Conservation (phyloP, 2,888 invertebrate genomes). For the Enoplolaimus lenunculus region DNA sequence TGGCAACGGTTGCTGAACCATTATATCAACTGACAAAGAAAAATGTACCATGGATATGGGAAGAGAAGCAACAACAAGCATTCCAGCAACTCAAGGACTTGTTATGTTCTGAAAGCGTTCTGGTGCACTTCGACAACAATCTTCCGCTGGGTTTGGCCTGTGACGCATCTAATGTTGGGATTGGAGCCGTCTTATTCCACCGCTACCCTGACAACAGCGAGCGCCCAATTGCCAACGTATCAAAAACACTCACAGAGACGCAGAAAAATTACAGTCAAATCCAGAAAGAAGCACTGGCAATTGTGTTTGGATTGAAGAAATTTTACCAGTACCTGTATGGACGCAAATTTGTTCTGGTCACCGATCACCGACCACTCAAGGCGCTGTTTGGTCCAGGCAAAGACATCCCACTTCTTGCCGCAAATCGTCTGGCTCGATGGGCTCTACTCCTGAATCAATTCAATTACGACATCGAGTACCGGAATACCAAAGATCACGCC, state of each 20-base stretch:
- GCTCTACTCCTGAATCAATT: too few relatives aligned
- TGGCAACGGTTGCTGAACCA: conserved; percentile 3
- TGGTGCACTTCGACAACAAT: neutral
- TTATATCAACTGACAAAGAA: conserved; percentile 4
- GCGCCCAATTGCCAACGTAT: neutral
- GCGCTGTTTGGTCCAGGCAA: conserved; percentile 28
- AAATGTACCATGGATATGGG: neutral
- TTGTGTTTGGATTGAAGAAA: conserved; percentile 26
- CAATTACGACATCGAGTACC: too few relatives aligned
- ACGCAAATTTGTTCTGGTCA: conserved; percentile 30
- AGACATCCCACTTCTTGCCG: neutral
- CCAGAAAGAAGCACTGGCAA: conserved; percentile 5
- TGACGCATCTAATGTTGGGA: conserved; percentile 5
- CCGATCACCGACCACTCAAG: conserved; percentile 30
- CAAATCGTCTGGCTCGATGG: too few relatives aligned
- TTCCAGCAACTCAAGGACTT: neutral
- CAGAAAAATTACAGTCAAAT: conserved; percentile 1
- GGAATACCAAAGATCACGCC: too few relatives aligned
- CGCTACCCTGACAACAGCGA: neutral
- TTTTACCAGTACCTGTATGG: too few relatives aligned
- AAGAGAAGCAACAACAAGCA: neutral
- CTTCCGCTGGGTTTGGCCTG: neutral
- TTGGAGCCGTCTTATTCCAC: neutral
- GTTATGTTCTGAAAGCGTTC: neutral
- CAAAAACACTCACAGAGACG: neutral